Conservation (phyloP, 2,113 vertebrate species). For the Sigmodon hispidus region DNA sequence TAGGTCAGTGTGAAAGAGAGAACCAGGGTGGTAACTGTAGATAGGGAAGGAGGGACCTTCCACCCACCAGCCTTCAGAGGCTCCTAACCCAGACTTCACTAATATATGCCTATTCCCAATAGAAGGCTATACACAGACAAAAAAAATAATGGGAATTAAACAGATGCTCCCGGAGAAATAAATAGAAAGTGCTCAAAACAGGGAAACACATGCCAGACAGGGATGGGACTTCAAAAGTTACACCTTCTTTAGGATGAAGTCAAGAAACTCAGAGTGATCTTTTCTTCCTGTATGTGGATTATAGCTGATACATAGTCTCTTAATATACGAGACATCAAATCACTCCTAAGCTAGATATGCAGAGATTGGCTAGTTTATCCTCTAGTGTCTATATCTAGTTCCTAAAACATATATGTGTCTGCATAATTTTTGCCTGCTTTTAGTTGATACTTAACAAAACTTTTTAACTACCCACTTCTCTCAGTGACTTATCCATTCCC, state of each 20-base stretch:
- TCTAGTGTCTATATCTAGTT: neutral
- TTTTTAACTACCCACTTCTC: neutral
- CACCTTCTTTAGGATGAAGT: neutral
- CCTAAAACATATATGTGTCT: neutral
- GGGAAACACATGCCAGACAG: neutral
- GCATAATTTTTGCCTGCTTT: neutral
- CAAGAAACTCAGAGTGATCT: neutral
- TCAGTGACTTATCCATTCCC: neutral
- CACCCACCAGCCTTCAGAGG: neutral
- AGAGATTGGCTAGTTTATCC: neutral
- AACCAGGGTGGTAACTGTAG: neutral
- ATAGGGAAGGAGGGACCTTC: neutral
- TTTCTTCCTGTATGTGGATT: neutral
- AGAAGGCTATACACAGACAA: neutral
- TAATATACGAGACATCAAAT: neutral
- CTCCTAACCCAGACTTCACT: neutral
- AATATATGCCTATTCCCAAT: neutral
- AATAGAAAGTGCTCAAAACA: neutral
- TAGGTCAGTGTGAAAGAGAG: neutral
- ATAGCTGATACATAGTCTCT: neutral
- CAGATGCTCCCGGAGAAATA: neutral
- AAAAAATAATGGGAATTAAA: neutral
- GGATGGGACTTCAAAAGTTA: neutral
- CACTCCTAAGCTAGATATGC: neutral
- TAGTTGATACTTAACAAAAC: neutral